A percentile compares a stretch with the other conserved stretches of the same genome.
Conservation (phyloP, 2,888 invertebrate genomes). For the Drosophila mimetica region DNA sequence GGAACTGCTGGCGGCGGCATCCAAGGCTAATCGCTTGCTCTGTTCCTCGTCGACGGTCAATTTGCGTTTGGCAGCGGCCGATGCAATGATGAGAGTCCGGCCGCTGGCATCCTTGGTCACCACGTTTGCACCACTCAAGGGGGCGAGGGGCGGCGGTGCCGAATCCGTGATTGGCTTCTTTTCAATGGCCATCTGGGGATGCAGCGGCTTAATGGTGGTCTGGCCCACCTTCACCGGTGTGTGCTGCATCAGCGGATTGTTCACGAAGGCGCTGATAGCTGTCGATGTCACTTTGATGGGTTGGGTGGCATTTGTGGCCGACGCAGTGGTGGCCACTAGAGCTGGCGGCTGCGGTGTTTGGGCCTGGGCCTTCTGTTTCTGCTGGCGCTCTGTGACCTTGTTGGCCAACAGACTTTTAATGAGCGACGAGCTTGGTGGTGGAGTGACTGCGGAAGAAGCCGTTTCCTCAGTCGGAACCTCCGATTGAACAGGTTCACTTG, state of each 20-base stretch:
- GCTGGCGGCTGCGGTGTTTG: constrained; percentile 82
- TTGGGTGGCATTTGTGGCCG: constrained; percentile 74
- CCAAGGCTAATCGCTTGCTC: constrained; percentile 85
- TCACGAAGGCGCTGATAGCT: constrained; percentile 83
- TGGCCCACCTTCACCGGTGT: constrained; percentile 83
- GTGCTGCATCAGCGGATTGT: constrained; percentile 83
- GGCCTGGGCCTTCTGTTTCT: constrained; percentile 86
- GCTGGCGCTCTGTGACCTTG: constrained; percentile 92
- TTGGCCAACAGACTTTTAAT: constrained; percentile 97
- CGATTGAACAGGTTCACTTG: constrained; percentile 11
- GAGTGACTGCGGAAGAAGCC: constrained; percentile 23
- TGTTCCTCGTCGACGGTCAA: constrained; percentile 78
- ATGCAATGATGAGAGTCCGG: constrained; percentile 60
- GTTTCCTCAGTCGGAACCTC: constrained; percentile 11
- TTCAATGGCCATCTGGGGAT: constrained; percentile 75
- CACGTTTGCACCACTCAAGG: constrained; percentile 81
- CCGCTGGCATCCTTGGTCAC: constrained; percentile 86
- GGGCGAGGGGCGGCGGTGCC: constrained; percentile 83
- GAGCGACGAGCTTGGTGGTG: constrained; percentile 88
- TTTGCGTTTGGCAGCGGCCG: constrained; percentile 60
- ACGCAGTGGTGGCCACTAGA: constrained; percentile 77
- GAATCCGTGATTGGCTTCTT: constrained; percentile 80
- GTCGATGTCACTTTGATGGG: constrained; percentile 82
- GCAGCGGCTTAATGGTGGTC: constrained; percentile 83
- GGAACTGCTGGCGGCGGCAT: constrained; percentile 55